Percentiles rank a stretch among this genome's conserved stretches.
Evolutionary conservation across 2,113 vertebrate genomes (phyloP).

Genomic region (Cichladusa arquata): DNA sequence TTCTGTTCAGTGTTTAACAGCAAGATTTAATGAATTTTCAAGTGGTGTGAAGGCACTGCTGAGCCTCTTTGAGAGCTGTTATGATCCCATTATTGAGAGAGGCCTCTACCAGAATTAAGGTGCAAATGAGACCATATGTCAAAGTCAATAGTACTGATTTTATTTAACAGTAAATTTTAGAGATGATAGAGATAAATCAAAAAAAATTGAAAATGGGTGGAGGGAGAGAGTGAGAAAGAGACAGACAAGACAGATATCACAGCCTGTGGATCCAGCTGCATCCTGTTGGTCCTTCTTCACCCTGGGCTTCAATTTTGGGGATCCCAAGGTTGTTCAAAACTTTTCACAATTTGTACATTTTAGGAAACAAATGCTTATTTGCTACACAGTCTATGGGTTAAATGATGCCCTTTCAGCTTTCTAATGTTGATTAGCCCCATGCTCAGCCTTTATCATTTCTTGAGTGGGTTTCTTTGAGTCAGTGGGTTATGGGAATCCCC

Average conservation of each 20-base stretch:
- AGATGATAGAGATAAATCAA: neutral
- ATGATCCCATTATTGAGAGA: neutral
- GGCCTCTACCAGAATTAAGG: neutral
- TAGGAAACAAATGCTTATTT: neutral
- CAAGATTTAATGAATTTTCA: neutral
- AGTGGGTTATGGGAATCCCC: neutral
- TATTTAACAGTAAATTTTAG: neutral
- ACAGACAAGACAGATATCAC: neutral
- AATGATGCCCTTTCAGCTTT: neutral
- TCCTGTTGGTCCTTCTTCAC: neutral
- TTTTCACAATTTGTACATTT: neutral
- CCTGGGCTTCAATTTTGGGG: fast-evolving
- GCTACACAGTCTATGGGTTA: neutral
- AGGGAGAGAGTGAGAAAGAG: neutral
- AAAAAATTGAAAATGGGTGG: neutral
- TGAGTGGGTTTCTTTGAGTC: neutral
- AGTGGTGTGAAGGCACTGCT: neutral
- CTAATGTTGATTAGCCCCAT: neutral
- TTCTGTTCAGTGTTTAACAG: neutral
- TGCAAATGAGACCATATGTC: neutral
- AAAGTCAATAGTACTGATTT: neutral
- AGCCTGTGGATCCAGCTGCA: neutral
- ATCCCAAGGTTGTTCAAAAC: fast-evolving
- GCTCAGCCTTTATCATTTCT: neutral
- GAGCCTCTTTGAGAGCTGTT: neutral